Conservation (phyloP, 2,113 vertebrate genomes). For the Machaerirhynchus nigripectus region DNA sequence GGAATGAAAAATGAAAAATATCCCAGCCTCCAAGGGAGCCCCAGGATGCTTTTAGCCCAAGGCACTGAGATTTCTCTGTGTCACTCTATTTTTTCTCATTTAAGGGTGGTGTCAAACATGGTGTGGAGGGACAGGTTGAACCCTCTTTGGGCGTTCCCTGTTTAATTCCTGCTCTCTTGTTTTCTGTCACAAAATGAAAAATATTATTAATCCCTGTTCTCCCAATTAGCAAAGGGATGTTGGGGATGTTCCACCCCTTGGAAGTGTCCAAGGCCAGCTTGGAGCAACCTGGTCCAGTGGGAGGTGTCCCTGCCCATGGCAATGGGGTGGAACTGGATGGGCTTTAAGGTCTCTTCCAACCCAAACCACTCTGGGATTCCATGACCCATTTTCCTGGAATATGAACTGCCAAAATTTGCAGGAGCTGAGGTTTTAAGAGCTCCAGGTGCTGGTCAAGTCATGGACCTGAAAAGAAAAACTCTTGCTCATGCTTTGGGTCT, state of each 20-base stretch:
- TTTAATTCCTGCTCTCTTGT: neutral
- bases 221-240: neutral
- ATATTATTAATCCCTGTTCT: neutral
- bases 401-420: neutral
- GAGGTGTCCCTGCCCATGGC: neutral
- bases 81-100: neutral
- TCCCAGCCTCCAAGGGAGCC: slow-evolving; percentile 1
- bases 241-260: neutral
- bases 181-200: neutral
- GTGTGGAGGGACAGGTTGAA: neutral
- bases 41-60: neutral
- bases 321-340: neutral
- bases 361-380: neutral
- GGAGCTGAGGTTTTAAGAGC: neutral
- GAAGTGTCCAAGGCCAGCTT: neutral
- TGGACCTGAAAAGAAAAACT: neutral
- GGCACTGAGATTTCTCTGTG: neutral
- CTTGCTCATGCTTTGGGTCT: neutral
- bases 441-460: neutral
- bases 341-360: neutral
- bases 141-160: neutral
- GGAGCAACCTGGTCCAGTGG: neutral
- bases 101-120: neutral
- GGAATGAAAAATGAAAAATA: neutral
- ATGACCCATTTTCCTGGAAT: neutral